A percentile compares a stretch with the other conserved stretches of the same genome.
phyloP scores from a whole-genome alignment of 2,888 invertebrate species.

The Eugnorisma glareosa region DNA sequence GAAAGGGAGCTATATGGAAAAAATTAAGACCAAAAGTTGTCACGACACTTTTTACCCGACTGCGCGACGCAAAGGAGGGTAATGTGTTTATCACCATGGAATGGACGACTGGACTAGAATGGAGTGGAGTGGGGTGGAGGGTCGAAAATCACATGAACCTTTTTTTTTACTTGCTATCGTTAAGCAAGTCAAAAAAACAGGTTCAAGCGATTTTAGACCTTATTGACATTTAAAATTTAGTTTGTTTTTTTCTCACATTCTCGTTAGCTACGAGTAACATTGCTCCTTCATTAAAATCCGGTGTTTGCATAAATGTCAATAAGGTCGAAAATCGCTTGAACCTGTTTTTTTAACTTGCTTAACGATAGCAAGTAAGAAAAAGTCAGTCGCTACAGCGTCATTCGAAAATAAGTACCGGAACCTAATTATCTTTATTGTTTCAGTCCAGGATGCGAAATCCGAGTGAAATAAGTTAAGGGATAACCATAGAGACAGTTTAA shows the following conservation, averaged over 20 bases:
- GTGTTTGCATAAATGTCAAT: too few species aligned
- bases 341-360: too few species aligned
- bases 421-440: constrained; percentile 21
- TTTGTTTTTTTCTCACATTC: too few species aligned
- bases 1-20: too few species aligned
- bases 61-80: constrained; percentile 27
- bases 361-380: too few species aligned
- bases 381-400: constrained; percentile 1
- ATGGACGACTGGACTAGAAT: constrained; percentile 20
- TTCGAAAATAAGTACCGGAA: constrained; percentile 19
- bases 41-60: constrained; percentile 26
- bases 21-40: neutral
- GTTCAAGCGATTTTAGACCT: too few species aligned
- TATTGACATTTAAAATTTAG: too few species aligned
- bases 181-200: neutral
- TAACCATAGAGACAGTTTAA: constrained; percentile 34
- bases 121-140: constrained; percentile 22
- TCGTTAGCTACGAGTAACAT: too few species aligned
- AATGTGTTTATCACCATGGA: constrained; percentile 32
- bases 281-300: too few species aligned
- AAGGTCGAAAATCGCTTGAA: too few species aligned
- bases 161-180: constrained; percentile 9
- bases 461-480: constrained; percentile 14
- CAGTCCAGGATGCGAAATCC: constrained; percentile 21
- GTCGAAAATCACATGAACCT: constrained; percentile 29